A percentile compares a stretch with the other conserved stretches of the same genome.
phyloP scores from a whole-genome alignment of 2,888 invertebrate species.

The Oscheius myriophilus region DNA sequence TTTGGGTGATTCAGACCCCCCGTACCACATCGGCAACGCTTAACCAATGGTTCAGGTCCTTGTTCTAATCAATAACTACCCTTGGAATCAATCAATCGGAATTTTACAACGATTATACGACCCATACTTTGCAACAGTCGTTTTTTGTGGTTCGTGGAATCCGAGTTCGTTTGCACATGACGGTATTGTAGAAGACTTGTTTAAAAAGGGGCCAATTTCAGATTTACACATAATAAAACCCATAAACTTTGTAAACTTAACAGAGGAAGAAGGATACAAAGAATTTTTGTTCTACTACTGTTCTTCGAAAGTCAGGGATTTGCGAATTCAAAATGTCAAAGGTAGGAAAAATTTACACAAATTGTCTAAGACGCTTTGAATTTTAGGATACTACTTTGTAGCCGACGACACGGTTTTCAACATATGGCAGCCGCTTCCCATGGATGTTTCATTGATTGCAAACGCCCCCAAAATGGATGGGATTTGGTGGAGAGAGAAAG shows the following conservation, averaged over 20 bases:
- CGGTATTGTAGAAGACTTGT: background rate
- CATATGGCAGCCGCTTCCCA: background rate
- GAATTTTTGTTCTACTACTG: background rate
- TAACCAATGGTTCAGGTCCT: no score
- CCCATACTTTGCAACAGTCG: no score
- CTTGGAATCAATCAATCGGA: no score
- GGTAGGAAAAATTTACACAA: background rate
- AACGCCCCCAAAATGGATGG: no score
- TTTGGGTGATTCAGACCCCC: no score
- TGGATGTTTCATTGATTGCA: background rate
- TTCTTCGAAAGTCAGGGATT: background rate
- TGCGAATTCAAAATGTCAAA: background rate
- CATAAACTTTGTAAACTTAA: background rate
- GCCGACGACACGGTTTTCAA: slow-evolving; percentile 1
- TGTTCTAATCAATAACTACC: no score
- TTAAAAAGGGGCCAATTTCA: background rate
- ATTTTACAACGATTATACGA: no score
- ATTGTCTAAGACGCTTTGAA: background rate
- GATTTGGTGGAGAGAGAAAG: no score
- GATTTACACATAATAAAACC: background rate
- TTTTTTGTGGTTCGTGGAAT: slow-evolving; percentile 16
- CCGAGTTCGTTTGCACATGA: background rate
- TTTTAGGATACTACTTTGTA: background rate
- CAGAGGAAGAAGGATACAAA: background rate
- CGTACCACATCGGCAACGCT: no score